Conservation (phyloP, 2,797 vertebrate species). For the Tapirus indicus region DNA sequence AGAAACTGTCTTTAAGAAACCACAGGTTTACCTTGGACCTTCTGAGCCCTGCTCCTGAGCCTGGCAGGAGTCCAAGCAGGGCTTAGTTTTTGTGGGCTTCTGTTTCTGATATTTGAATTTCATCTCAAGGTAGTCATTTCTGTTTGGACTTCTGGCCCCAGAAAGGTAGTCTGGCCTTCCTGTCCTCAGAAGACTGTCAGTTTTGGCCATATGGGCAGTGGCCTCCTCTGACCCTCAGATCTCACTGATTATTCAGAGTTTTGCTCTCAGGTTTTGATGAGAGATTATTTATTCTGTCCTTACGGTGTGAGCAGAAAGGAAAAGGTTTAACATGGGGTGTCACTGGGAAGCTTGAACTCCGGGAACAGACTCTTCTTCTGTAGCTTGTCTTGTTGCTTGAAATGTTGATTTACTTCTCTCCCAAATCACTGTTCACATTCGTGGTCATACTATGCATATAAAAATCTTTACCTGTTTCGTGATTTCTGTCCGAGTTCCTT, state of each 20-base stretch:
- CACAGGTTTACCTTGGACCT: neutral
- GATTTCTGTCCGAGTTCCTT: neutral
- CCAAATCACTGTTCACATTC: neutral
- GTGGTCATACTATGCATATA: neutral
- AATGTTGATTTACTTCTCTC: neutral
- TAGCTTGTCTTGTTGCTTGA: neutral
- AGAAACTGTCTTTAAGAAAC: neutral
- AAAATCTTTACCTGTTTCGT: neutral
- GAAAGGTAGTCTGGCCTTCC: neutral
- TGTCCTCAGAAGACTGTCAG: neutral
- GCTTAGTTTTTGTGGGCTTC: neutral
- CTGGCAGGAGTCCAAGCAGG: neutral
- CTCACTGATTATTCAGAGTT: neutral
- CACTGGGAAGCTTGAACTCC: neutral
- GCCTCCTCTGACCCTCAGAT: neutral
- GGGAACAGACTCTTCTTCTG: neutral
- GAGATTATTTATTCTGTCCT: neutral
- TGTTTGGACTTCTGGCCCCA: neutral
- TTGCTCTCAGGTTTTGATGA: constrained; percentile 4
- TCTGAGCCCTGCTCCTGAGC: neutral
- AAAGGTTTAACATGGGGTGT: neutral
- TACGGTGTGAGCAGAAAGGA: neutral
- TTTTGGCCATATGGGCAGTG: neutral
- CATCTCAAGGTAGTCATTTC: neutral
- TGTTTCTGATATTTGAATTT: constrained; percentile 38